Conservation (phyloP, 2,113 vertebrate genomes). For the Elephas maximus region DNA sequence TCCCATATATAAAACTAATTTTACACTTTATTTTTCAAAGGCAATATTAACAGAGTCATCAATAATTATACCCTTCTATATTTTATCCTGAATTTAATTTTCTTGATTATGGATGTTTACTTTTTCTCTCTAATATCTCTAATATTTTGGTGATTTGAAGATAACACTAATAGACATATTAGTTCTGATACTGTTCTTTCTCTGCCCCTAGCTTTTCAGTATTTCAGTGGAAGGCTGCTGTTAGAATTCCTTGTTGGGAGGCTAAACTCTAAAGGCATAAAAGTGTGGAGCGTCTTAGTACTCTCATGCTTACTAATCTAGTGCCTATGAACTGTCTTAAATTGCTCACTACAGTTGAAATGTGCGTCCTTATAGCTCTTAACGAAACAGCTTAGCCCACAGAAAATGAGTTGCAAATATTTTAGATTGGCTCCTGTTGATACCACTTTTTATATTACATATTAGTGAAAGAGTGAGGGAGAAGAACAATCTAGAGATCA, state of each 20-base stretch:
- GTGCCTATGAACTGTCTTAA: not conserved
- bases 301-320: not conserved
- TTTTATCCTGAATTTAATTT: not conserved
- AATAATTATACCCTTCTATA: not conserved
- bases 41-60: not conserved
- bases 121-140: not conserved
- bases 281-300: not conserved
- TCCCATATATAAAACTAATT: not conserved
- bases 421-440: not conserved
- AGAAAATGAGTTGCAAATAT: not conserved
- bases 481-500: not conserved
- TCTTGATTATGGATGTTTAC: not conserved
- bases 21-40: not conserved
- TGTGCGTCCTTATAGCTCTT: not conserved
- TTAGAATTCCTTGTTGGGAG: not conserved
- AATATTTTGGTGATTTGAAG: conserved; percentile 36
- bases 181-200: not conserved
- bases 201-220: not conserved
- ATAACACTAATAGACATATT: not conserved
- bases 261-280: not conserved
- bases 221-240: not conserved
- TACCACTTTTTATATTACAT: not conserved
- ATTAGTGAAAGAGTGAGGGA: not conserved
- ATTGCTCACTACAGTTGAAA: not conserved
- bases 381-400: not conserved